Evolutionary conservation across 2,797 vertebrate species (phyloP).

Genomic region (Pygocentrus nattereri): DNA sequence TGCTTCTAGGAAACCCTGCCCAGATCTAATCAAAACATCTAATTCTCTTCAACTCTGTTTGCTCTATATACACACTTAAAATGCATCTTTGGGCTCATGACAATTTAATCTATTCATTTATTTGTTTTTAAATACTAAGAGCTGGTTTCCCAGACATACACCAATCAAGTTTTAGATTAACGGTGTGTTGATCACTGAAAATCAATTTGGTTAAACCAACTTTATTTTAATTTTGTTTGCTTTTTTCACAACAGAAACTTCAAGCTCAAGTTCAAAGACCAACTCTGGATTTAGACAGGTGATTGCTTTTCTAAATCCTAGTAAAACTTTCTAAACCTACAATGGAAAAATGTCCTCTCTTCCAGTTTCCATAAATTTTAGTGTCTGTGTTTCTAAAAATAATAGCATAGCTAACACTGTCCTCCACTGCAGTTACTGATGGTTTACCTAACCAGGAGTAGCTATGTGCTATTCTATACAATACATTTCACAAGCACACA

Average conservation of each 20-base stretch:
- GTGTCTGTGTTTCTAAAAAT: neutral
- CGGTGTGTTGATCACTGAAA: neutral
- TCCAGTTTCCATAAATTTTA: too few species aligned
- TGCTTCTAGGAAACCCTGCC: too few species aligned
- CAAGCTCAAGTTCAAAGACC: constrained; percentile 33
- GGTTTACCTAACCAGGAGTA: too few species aligned
- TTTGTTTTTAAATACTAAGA: neutral
- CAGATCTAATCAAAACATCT: too few species aligned
- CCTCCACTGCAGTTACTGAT: too few species aligned
- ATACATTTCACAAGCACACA: too few species aligned
- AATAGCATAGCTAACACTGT: too few species aligned
- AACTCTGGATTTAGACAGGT: constrained; percentile 40
- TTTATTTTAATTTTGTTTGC: neutral
- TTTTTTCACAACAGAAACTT: constrained; percentile 45
- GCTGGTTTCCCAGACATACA: neutral
- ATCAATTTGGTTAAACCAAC: neutral
- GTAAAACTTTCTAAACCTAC: neutral
- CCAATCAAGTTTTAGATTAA: neutral
- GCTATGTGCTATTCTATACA: too few species aligned
- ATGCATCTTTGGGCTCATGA: neutral
- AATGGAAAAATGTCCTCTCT: too few species aligned
- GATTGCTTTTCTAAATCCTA: neutral
- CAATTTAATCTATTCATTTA: neutral
- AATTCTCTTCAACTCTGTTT: too few species aligned
- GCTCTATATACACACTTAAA: too few species aligned